A percentile compares a stretch with the other conserved stretches of the same genome.
These are phyloP conservation scores for Xestia c-nigrum DNA, from an alignment of 2,888 invertebrate species.

Conservation along the genomic window DNA sequence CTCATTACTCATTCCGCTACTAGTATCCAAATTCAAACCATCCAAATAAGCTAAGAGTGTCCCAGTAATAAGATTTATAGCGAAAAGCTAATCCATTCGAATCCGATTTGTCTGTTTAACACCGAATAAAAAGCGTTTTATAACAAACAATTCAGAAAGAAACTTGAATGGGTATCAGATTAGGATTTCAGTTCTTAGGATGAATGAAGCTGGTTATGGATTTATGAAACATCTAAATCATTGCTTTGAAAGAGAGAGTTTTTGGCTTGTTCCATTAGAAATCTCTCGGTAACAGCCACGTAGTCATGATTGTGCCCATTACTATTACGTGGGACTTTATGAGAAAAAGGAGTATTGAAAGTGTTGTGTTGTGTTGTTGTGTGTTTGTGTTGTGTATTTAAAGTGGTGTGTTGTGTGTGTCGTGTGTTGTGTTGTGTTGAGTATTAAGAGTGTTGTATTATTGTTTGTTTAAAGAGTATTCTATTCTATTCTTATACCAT, in stretches of 20 bases:
- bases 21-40: conserved; percentile 68
- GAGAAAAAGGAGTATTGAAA: too few relatives aligned
- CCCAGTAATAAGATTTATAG: conserved; percentile 78
- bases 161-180: conserved; percentile 53
- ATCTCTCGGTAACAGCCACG: too few relatives aligned
- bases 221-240: not conserved
- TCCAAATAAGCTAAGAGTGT: conserved; percentile 74
- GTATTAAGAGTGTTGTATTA: too few relatives aligned
- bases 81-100: conserved; percentile 77
- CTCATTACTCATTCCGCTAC: conserved; percentile 58
- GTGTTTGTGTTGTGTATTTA: too few relatives aligned
- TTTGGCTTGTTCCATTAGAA: not conserved
- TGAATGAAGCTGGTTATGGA: conserved; percentile 3
- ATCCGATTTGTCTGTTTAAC: conserved; percentile 80
- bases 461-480: too few relatives aligned
- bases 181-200: conserved; percentile 26
- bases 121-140: conserved; percentile 69
- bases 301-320: too few relatives aligned
- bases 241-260: not conserved
- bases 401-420: too few relatives aligned
- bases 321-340: too few relatives aligned
- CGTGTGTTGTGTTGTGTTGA: too few relatives aligned
- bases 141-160: conserved; percentile 65
- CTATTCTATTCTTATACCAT: too few relatives aligned
- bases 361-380: too few relatives aligned